These are phyloP conservation scores for Saiga tatarica DNA, from an alignment of 2,113 vertebrate species.

Conservation along the genomic window DNA sequence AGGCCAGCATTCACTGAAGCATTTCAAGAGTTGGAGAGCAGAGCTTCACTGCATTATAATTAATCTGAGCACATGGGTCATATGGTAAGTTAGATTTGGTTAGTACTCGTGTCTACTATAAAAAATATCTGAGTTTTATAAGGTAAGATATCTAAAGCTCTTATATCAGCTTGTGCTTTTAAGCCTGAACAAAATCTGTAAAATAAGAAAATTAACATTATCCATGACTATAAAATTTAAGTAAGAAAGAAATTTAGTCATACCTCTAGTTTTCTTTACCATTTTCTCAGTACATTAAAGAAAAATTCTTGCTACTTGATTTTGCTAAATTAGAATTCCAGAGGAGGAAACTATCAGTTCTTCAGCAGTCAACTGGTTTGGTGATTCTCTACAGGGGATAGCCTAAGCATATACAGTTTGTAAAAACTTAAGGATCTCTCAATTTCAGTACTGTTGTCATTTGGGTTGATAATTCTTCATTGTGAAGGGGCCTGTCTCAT, in stretches of 20 bases:
- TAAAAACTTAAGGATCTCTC: not conserved
- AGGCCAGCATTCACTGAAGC: slow-evolving; percentile 91
- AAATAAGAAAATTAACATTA: slow-evolving; percentile 27
- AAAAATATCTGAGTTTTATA: not conserved
- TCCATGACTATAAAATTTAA: not conserved
- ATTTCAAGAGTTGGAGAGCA: slow-evolving; percentile 86
- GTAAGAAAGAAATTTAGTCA: not conserved
- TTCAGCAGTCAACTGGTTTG: not conserved
- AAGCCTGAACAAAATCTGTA: not conserved
- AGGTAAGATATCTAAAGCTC: slow-evolving; percentile 6
- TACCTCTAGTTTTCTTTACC: not conserved
- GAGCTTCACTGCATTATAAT: slow-evolving; percentile 94
- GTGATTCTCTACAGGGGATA: not conserved
- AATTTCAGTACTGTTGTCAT: not conserved
- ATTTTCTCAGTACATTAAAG: not conserved
- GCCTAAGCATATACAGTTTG: not conserved
- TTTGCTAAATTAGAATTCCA: not conserved
- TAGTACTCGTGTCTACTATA: not conserved
- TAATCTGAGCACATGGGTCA: slow-evolving; percentile 93
- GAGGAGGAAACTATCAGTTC: not conserved
- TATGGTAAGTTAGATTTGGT: slow-evolving; percentile 88
- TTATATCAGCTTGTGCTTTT: not conserved
- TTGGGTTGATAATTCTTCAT: not conserved
- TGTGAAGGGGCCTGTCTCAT: not conserved
- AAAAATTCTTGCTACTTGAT: not conserved